Percentiles rank a stretch among this genome's conserved stretches.
Evolutionary conservation across 2,797 vertebrate genomes (phyloP).

Genomic region (Garrulus glandarius): DNA sequence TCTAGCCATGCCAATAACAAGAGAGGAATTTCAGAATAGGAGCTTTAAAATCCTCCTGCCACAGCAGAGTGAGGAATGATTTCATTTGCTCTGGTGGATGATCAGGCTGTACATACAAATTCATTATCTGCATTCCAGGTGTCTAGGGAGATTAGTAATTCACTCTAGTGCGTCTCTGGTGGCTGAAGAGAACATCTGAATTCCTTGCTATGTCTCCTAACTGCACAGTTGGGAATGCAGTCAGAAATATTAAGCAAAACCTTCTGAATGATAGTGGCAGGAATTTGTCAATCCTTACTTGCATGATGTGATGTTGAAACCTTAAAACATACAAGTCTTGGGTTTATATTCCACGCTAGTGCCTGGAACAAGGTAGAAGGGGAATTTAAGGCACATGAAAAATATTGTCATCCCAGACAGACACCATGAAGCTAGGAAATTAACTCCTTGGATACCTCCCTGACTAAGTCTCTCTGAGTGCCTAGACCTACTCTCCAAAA

Average conservation of each 20-base stretch:
- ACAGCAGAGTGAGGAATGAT: not conserved
- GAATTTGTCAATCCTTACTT: not conserved
- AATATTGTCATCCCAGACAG: not conserved
- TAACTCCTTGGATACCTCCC: not conserved
- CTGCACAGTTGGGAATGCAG: not conserved
- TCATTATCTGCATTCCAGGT: not conserved
- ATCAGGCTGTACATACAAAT: not conserved
- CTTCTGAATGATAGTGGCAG: not conserved
- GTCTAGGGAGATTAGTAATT: not conserved
- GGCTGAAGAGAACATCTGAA: not conserved
- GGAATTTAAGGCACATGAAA: not conserved
- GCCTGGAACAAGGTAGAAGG: not conserved
- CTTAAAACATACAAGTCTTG: accelerated
- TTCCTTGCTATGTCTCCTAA: not conserved
- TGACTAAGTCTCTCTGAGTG: not conserved
- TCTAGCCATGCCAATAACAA: not conserved
- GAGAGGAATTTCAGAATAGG: not conserved
- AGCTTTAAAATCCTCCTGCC: not conserved
- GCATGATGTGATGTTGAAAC: not conserved
- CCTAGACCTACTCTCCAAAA: not conserved
- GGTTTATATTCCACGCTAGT: not conserved
- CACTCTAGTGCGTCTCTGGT: not conserved
- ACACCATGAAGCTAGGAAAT: not conserved
- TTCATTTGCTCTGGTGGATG: not conserved
- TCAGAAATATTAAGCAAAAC: not conserved